Evolutionary conservation across 2,888 invertebrate species (phyloP).

Genomic region (Tribolium freemani): DNA sequence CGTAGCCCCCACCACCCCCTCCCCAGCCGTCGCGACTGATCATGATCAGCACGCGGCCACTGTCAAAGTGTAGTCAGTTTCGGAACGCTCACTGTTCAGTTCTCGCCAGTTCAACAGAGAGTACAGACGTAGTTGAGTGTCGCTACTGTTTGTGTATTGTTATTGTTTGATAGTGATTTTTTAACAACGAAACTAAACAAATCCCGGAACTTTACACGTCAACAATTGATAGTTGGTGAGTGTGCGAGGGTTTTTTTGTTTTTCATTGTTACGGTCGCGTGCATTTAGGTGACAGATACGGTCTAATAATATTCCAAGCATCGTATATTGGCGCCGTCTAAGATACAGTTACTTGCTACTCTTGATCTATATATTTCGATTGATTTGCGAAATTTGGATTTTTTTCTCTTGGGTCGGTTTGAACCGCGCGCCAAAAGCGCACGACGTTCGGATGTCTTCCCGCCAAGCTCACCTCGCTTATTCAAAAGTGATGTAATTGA

Average conservation of each 20-base stretch:
- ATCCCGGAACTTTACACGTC: conserved; percentile 23
- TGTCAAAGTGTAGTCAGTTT: conserved; percentile 25
- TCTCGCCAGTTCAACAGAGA: conserved; percentile 1
- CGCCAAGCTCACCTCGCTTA: neutral
- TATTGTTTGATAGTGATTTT: conserved; percentile 23
- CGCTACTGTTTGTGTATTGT: conserved; percentile 32
- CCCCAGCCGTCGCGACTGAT: conserved; percentile 52
- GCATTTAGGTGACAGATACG: conserved; percentile 56
- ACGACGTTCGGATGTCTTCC: neutral
- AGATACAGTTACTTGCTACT: conserved; percentile 55
- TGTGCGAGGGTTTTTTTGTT: conserved; percentile 15
- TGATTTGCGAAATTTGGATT: neutral
- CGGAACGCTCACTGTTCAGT: conserved; percentile 28
- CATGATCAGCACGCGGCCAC: conserved; percentile 52
- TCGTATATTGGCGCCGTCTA: conserved; percentile 52
- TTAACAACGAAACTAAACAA: conserved; percentile 1
- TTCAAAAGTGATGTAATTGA: conserved; percentile 43
- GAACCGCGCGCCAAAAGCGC: neutral
- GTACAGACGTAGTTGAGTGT: conserved; percentile 25
- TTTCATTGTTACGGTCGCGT: conserved; percentile 41
- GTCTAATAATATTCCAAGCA: conserved; percentile 56
- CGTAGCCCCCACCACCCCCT: conserved; percentile 59
- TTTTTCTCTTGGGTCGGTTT: neutral
- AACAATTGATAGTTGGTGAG: conserved; percentile 36
- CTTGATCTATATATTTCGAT: conserved; percentile 47